These are phyloP conservation scores for Sminthurides bifidus DNA, from an alignment of 1,140 invertebrate species.

Conservation along the genomic window DNA sequence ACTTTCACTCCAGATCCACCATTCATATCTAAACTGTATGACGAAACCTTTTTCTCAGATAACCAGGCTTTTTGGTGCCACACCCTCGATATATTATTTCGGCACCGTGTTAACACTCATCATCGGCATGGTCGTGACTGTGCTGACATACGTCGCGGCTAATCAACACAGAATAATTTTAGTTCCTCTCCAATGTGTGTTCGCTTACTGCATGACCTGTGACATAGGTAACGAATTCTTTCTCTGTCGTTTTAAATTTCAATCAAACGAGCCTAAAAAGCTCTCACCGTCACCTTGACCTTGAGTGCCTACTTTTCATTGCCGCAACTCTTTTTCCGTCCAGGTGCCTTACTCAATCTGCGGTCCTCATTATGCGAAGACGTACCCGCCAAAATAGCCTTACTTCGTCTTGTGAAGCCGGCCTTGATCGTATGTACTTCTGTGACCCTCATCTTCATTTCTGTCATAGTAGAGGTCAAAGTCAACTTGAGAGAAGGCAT, in stretches of 20 bases:
- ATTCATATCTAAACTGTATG: not conserved
- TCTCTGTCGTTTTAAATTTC: too few relatives aligned
- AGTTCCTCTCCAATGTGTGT: constrained; percentile 15
- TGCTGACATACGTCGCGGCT: constrained; percentile 16
- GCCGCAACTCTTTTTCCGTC: too few relatives aligned
- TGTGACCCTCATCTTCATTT: not conserved
- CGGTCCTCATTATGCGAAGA: constrained; percentile 18
- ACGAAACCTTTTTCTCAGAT: not conserved
- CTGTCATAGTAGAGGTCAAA: not conserved
- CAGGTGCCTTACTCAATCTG: not conserved
- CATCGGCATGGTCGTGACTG: not conserved
- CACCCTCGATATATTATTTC: constrained; percentile 18
- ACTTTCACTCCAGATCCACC: too few relatives aligned
- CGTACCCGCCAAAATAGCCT: constrained; percentile 6
- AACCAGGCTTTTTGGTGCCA: constrained; percentile 9
- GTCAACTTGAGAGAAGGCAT: not conserved
- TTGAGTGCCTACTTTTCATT: too few relatives aligned
- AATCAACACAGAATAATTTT: constrained; percentile 2
- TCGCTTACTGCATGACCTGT: constrained; percentile 22
- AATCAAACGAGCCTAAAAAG: too few relatives aligned
- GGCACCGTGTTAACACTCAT: constrained; percentile 17
- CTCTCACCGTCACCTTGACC: too few relatives aligned
- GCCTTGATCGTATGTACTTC: constrained; percentile 9
- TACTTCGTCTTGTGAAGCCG: constrained; percentile 8
- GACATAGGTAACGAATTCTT: constrained; percentile 28